Conservation (phyloP, 2,888 invertebrate genomes). For the Leucophenga montana region DNA sequence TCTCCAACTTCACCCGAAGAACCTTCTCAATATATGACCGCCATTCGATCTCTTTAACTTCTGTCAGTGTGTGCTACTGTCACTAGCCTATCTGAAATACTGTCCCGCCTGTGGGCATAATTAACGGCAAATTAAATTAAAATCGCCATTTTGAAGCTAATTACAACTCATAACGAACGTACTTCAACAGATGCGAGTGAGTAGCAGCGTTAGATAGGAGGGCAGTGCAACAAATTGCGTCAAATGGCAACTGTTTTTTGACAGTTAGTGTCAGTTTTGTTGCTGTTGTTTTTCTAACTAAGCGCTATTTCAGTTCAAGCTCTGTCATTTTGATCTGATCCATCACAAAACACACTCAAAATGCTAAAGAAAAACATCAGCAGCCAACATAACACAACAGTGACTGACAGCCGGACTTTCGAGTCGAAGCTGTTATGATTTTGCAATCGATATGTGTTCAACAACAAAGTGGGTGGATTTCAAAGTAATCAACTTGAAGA, state of each 20-base stretch:
- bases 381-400: slow-evolving; percentile 10
- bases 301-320: too few species aligned
- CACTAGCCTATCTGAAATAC: too few species aligned
- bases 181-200: neutral
- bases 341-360: neutral
- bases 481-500: neutral
- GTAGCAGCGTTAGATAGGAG: neutral
- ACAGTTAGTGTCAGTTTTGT: slow-evolving; percentile 6
- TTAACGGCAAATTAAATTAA: slow-evolving; percentile 27
- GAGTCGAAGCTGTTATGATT: neutral
- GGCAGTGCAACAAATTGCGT: neutral
- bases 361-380: neutral
- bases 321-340: too few species aligned
- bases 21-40: too few species aligned
- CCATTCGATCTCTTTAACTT: neutral
- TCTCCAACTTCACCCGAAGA: neutral
- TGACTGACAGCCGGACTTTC: neutral
- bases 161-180: slow-evolving; percentile 10
- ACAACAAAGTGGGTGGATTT: neutral
- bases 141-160: slow-evolving; percentile 22
- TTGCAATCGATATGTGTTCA: slow-evolving; percentile 7
- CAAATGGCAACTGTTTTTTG: slow-evolving; percentile 16
- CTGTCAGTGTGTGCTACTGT: too few species aligned
- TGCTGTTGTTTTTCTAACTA: too few species aligned
- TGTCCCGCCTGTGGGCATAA: neutral